phyloP scores from a whole-genome alignment of 2,113 vertebrate species.

The Lates calcarifer region DNA sequence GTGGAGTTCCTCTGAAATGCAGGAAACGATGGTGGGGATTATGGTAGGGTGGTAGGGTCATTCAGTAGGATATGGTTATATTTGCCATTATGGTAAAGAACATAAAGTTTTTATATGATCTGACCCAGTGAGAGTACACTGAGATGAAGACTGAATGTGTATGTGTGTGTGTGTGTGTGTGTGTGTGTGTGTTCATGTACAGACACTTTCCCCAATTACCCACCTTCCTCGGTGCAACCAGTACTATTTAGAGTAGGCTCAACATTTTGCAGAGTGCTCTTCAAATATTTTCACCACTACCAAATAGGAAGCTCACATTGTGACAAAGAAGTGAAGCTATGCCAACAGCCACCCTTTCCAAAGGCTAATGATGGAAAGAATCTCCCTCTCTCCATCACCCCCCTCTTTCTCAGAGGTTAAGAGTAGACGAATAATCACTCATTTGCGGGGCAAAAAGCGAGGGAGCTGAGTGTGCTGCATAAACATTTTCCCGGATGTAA shows the following conservation, averaged over 20 bases:
- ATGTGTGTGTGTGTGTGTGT: slow-evolving; percentile 24
- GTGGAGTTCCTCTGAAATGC: neutral
- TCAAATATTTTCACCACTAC: slow-evolving; percentile 62
- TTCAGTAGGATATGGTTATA: neutral
- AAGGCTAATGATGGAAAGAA: slow-evolving; percentile 81
- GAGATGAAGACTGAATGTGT: slow-evolving; percentile 5
- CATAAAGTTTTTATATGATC: slow-evolving; percentile 17
- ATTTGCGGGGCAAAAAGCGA: slow-evolving; percentile 84
- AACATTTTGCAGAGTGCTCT: slow-evolving; percentile 55
- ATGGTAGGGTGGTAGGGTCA: neutral
- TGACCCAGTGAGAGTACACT: slow-evolving; percentile 19
- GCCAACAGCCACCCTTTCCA: slow-evolving; percentile 66
- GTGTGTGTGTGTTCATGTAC: slow-evolving; percentile 4
- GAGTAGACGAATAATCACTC: slow-evolving; percentile 98
- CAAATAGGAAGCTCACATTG: slow-evolving; percentile 74
- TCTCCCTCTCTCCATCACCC: slow-evolving; percentile 54
- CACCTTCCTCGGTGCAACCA: slow-evolving; percentile 33
- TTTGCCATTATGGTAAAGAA: slow-evolving; percentile 4
- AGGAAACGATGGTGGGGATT: neutral
- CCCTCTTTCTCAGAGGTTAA: slow-evolving; percentile 83
- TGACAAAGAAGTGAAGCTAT: slow-evolving; percentile 70
- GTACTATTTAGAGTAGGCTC: slow-evolving; percentile 19
- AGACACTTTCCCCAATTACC: slow-evolving; percentile 35
- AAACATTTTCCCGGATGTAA: slow-evolving; percentile 99
- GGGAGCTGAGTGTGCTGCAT: slow-evolving; percentile 90